These are phyloP conservation scores for Sciurus vulgaris DNA, from an alignment of 2,797 vertebrate species.

Conservation along the genomic window DNA sequence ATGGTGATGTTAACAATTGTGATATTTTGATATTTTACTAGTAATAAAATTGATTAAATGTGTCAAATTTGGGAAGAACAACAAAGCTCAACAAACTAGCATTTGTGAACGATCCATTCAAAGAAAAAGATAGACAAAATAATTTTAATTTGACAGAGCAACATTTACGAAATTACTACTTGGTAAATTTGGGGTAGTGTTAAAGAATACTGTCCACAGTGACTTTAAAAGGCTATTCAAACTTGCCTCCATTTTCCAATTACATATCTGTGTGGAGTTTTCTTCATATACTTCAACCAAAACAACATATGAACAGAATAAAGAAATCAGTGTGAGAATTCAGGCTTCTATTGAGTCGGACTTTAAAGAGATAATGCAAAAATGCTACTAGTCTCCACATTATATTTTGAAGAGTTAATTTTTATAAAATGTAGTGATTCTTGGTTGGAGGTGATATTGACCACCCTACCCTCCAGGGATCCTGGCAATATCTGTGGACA, in stretches of 20 bases:
- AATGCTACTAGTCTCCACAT: not conserved
- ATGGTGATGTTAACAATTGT: not conserved
- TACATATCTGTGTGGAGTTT: not conserved
- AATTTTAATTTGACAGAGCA: slow-evolving; percentile 2
- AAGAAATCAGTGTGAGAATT: not conserved
- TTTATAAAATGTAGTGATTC: not conserved
- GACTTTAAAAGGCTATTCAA: not conserved
- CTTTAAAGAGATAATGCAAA: not conserved
- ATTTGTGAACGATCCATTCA: not conserved
- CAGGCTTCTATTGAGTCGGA: not conserved
- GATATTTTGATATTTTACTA: not conserved
- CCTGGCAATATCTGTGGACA: not conserved
- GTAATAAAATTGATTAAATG: slow-evolving; percentile 5
- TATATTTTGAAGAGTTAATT: not conserved
- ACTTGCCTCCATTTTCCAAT: not conserved
- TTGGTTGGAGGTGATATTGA: not conserved
- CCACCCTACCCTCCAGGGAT: not conserved
- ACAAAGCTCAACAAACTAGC: not conserved
- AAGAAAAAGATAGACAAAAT: not conserved
- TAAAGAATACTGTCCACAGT: slow-evolving; percentile 6
- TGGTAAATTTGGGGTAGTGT: not conserved
- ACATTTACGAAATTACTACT: slow-evolving; percentile 3
- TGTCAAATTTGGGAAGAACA: not conserved
- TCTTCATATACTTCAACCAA: not conserved
- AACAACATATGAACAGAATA: not conserved